Evolutionary conservation across 2,888 invertebrate genomes (phyloP), one percentile per base, ranked within the genome.

Genomic region (Oscheius myriophilus): DNA sequence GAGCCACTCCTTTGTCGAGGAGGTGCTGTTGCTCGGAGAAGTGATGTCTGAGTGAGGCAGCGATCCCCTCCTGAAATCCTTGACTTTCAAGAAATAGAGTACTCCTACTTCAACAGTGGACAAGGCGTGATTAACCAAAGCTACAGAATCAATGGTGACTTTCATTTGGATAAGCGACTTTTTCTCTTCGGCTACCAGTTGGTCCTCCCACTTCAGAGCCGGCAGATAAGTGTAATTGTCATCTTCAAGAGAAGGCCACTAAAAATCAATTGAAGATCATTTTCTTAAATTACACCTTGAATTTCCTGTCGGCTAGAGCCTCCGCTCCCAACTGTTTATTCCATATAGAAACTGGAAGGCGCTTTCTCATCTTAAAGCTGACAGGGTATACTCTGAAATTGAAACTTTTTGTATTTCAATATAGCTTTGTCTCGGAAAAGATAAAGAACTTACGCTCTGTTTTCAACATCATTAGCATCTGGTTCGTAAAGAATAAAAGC

Each of bases 21-120:
- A 52, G 21, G 9, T 42, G 39, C 16, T 39, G 23, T 39, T 63
- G 63, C 23, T 63, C 63, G 2, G 21, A 39, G 33, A 52, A 53
- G 14, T 18, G 18, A n/a, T 53, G 52, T 18, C 63, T 14, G 4
- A 63, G 42, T 18, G 63, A 63, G n/a, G 63, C 63, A 14, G 63
- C 63, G 1, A 63, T 53, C 12, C 52, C 52, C 25, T 63, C 63
- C 52, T 57, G 57, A n/a, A 57, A 41, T 2, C 33, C 4, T 9
- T 9, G 4, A 3, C 3, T 33, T 9, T 33, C 33, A 6, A 16
- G 2, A 6, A 21, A 52, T n/a, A 18, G 18, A 18, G 9, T 49
- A 23, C 9, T 23, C 23, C 49, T 18, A 54, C 33, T 26, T 61
- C 61, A 11, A 61, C 61, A 12, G 61, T 33, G 33, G 33, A 61